Evolutionary conservation across 2,797 vertebrate species (phyloP).

Genomic region (Amniataba percoides): DNA sequence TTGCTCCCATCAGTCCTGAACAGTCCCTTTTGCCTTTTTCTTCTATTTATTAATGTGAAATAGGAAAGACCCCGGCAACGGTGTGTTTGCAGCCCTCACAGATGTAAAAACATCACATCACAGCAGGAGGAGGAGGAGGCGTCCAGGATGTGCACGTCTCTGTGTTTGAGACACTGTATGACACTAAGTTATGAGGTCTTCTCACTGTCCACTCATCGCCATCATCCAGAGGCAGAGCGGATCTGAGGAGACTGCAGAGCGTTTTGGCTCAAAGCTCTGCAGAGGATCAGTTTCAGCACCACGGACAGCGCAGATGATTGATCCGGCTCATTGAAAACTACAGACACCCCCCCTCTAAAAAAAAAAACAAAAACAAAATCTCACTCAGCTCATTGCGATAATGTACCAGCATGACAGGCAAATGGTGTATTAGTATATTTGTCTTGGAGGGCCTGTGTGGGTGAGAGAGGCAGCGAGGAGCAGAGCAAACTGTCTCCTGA

Average conservation of each 20-base stretch:
- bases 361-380: no score
- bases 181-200: constrained; percentile 9
- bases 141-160: constrained; percentile 18
- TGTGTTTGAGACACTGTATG: constrained; percentile 13
- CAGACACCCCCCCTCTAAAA: no score
- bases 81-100: neutral
- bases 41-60: neutral
- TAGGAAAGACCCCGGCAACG: neutral
- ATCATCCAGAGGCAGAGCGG: neutral
- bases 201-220: neutral
- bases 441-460: neutral
- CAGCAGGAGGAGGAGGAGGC: no score
- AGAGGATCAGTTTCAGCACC: constrained; percentile 74
- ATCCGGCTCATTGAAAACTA: constrained; percentile 30
- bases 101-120: neutral
- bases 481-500: neutral
- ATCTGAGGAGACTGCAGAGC: neutral
- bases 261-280: constrained; percentile 30
- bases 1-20: neutral
- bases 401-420: neutral
- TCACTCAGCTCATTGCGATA: neutral
- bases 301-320: constrained; percentile 69
- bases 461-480: neutral
- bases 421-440: neutral
- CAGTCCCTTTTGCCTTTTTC: neutral